phyloP scores from a whole-genome alignment of 64 coral and sea anemone species.

The Porites lutea region DNA sequence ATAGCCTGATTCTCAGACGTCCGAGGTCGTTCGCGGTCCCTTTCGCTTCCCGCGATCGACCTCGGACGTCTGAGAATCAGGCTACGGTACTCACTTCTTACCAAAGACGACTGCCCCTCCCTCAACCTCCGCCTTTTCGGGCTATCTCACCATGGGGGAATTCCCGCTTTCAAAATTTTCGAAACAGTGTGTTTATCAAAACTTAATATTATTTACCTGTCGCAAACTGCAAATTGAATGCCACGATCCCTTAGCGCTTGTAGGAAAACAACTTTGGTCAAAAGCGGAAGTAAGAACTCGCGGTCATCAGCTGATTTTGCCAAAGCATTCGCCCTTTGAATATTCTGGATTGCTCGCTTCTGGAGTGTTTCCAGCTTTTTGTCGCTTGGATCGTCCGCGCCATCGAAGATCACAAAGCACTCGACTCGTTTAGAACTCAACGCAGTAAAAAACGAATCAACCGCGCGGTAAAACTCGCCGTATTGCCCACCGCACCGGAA shows the following conservation, averaged over 20 bases:
- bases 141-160: too few relatives aligned
- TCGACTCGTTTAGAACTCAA: slow-evolving; percentile 43
- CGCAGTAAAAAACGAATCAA: slow-evolving; percentile 62
- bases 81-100: too few relatives aligned
- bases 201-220: slow-evolving; percentile 55
- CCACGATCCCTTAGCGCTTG: slow-evolving; percentile 57
- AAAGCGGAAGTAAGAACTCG: slow-evolving; percentile 45
- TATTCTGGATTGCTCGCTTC: slow-evolving; percentile 8
- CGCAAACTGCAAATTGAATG: slow-evolving; percentile 77
- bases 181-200: too few relatives aligned
- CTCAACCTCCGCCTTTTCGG: too few relatives aligned
- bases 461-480: slow-evolving; percentile 30
- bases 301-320: slow-evolving; percentile 3
- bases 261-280: slow-evolving; percentile 52
- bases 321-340: slow-evolving; percentile 32
- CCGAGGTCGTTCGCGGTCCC: too few relatives aligned
- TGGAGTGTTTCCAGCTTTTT: slow-evolving; percentile 77
- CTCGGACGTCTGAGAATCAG: too few relatives aligned
- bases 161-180: too few relatives aligned
- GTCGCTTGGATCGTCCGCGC: slow-evolving; percentile 50
- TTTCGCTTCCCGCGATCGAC: too few relatives aligned
- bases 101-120: too few relatives aligned
- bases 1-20: too few relatives aligned
- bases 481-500: slow-evolving; percentile 78
- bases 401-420: slow-evolving; percentile 75